Evolutionary conservation across 2,113 vertebrate genomes (phyloP), one percentile per base, ranked within the genome.

Genomic region (Lanius collurio): DNA sequence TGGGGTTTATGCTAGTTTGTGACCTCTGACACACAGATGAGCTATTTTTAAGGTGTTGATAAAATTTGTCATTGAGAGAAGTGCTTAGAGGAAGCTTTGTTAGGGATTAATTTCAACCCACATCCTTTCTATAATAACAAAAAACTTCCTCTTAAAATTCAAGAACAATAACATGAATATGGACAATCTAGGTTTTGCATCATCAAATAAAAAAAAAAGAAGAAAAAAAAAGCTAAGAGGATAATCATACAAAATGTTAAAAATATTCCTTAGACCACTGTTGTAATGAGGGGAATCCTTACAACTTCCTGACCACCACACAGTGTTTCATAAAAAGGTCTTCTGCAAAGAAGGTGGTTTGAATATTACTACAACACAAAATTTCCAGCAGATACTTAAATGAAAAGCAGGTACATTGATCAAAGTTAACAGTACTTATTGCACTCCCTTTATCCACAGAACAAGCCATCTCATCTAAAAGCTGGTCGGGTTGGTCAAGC

Each of bases 401-500:
- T 14, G 27, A 78, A 17, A 26, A 74, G 7, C n/a, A 62, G 41
- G 5, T 44, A 56, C 33, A 70, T 13, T 55, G 42, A 28, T 55
- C 44, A 31, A 50, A 90, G 11, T 8, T 37, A 55, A 56, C 31
- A 59, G 11, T 14, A n/a, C 28, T 57, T 37, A 42, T 5, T 42
- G 11, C 7, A 20, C 26, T 74, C 17, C 5, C 8, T 31, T 78
- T 65, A 52, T 17, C 35, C 35, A 13, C 24, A 39, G 30, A 81
- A 10, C 20, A 56, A 82, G 13, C 33, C 5, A 39, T 20, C 56
- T 70, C 37, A 28, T 56, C 44, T 65, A 62, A 50, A 85, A 65
- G 19, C 39, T 9, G 2, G 42, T 60, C 0, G 0, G 13, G 30
- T 42, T 74, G 46, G 41, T n/a, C 46, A 74, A 62, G 11, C 21